Percentiles rank a stretch among this genome's conserved stretches.
phyloP scores from a whole-genome alignment of 1,140 invertebrate genomes.

The Andrena cerasifolii region DNA sequence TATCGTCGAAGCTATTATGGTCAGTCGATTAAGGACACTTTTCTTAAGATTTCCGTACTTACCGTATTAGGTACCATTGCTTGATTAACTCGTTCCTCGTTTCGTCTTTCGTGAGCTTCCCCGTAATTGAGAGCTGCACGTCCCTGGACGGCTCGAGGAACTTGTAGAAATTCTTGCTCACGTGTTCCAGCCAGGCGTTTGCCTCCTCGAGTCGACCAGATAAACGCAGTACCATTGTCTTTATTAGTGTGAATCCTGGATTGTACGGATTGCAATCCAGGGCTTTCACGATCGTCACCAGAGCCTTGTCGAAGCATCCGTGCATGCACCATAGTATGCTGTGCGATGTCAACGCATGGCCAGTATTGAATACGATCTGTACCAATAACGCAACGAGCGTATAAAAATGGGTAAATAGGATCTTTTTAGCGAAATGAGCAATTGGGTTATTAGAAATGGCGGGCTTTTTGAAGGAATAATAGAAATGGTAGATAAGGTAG shows the following conservation, averaged over 20 bases:
- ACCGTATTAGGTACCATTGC: slow-evolving; percentile 55
- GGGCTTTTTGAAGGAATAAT: no score
- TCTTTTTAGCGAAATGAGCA: no score
- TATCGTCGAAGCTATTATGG: no score
- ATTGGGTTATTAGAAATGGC: no score
- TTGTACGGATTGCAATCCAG: slow-evolving; percentile 62
- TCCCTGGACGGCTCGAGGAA: slow-evolving; percentile 40
- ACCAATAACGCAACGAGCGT: no score
- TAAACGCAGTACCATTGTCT: slow-evolving; percentile 51
- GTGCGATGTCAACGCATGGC: slow-evolving; percentile 36
- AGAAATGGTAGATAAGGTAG: neutral
- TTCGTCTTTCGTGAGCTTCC: slow-evolving; percentile 44
- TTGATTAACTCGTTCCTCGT: slow-evolving; percentile 39
- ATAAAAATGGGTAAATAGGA: no score
- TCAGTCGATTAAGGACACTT: neutral
- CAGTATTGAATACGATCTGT: slow-evolving; percentile 45
- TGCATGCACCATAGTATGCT: slow-evolving; percentile 54
- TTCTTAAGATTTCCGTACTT: neutral
- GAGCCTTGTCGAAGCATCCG: slow-evolving; percentile 57
- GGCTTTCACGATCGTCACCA: slow-evolving; percentile 47
- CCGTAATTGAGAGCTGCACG: slow-evolving; percentile 44
- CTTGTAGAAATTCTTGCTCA: slow-evolving; percentile 55
- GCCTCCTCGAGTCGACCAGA: slow-evolving; percentile 57
- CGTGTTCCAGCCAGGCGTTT: slow-evolving; percentile 45
- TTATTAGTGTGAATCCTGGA: slow-evolving; percentile 59